A percentile compares a stretch with the other conserved stretches of the same genome.
Conservation (phyloP, 2,888 invertebrate species). For the Meteorus colon region DNA sequence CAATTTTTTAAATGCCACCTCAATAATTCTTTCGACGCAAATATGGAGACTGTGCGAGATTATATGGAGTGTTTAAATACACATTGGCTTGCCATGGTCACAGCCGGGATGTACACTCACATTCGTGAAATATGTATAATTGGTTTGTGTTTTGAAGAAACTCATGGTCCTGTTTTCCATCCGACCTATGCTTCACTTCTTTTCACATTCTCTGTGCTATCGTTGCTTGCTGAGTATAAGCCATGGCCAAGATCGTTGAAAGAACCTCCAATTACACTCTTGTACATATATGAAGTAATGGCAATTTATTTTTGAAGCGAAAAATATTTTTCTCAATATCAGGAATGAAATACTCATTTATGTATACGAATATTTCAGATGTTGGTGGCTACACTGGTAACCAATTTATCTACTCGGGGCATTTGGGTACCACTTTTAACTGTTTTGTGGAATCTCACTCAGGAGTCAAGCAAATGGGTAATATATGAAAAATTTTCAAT, state of each 20-base stretch:
- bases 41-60: constrained; percentile 65
- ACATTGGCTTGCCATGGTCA: constrained; percentile 68
- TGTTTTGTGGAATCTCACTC: constrained; percentile 63
- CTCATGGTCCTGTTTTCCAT: constrained; percentile 58
- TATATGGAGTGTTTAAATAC: constrained; percentile 62
- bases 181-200: constrained; percentile 66
- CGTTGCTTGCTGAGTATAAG: constrained; percentile 68
- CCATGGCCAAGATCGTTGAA: constrained; percentile 70
- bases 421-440: constrained; percentile 69
- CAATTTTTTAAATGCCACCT: not conserved
- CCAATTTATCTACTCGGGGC: constrained; percentile 64
- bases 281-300: constrained; percentile 68
- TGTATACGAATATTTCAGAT: constrained; percentile 57
- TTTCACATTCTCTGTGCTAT: constrained; percentile 67
- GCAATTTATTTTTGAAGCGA: not conserved
- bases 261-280: constrained; percentile 67
- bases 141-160: constrained; percentile 66
- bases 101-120: constrained; percentile 68
- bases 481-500: constrained; percentile 29
- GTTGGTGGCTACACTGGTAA: constrained; percentile 67
- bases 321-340: not conserved
- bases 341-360: not conserved
- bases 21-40: not conserved
- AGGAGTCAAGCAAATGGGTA: constrained; percentile 69
- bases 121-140: constrained; percentile 69